A percentile compares a stretch with the other conserved stretches of the same genome.
phyloP scores from a whole-genome alignment of 2,888 invertebrate genomes.

The Sepiola atlantica region DNA sequence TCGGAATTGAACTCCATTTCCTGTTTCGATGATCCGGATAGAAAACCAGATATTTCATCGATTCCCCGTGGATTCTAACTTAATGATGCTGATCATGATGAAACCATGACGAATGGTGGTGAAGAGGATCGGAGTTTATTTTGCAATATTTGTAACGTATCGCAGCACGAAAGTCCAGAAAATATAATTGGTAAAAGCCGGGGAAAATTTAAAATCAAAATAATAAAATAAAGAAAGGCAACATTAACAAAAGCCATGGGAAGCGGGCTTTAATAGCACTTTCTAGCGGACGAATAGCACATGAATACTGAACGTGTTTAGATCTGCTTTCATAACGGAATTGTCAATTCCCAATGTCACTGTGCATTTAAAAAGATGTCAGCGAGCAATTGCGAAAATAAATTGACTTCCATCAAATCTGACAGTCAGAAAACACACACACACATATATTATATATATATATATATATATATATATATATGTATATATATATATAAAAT shows the following conservation, averaged over 20 bases:
- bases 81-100: not conserved
- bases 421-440: not conserved
- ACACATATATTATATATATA: too few species aligned
- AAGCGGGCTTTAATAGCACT: not conserved
- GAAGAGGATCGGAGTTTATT: not conserved
- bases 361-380: not conserved
- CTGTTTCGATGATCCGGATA: too few species aligned
- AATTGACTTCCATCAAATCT: not conserved
- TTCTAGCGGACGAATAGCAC: not conserved
- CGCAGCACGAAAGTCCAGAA: not conserved
- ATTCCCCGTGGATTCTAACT: too few species aligned
- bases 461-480: too few species aligned
- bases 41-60: too few species aligned
- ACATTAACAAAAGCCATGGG: not conserved
- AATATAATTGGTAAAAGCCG: not conserved
- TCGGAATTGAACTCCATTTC: too few species aligned
- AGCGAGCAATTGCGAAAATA: slow-evolving; percentile 19
- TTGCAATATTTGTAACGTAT: not conserved
- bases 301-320: slow-evolving; percentile 6
- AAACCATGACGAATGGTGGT: not conserved
- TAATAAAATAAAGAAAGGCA: not conserved
- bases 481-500: too few species aligned
- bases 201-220: not conserved
- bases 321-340: not conserved
- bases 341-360: not conserved